Base-by-base conservation (phyloP, 2,113 vertebrate genomes). In the Chloropsis hardwickii region DNA sequence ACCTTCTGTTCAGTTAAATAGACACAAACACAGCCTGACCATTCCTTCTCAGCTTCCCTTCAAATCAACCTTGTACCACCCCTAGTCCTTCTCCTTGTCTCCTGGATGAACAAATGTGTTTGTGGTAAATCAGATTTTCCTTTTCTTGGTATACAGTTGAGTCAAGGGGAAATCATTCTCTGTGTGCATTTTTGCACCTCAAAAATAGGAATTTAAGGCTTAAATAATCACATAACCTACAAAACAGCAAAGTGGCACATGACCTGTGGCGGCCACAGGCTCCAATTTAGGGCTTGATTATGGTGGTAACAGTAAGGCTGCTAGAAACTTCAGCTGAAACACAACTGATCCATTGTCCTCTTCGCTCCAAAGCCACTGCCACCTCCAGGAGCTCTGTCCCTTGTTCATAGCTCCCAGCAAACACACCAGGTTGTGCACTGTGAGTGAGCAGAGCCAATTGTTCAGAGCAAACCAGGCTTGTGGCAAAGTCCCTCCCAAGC, bases 171-270 rank as follows among this genome's bases (percentile, higher is more conserved):
- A 87, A 40, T 40, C 7, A 18, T 50, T 42, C 50, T 39, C 71
- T 24, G 50, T 29, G 48, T 71, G 91, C 44, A 51, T 64, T 56
- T 84, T 53, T 71, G 47, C 51, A 56, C 35, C 40, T 64, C 8
- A 2, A 45, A 44, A 78, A 65, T 39, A n/a, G 7, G 22, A 66
- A 15, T 60, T 83, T 54, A 73, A 83, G 24, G 54, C 42, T 84
- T 70, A 73, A 80, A 69, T 39, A 71, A 64, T 40, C 31, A 37
- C 17, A 64, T 28, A 58, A 9, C 37, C 60, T 78, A n/a, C 65
- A 33, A 66, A 81, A 58, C 1, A 3, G 45, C 35, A 0, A 28
- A 51, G 20, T 11, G 56, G 8, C 3, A 0, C 24, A 6, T 3
- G 33, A 65, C 14, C 48, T 77, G 7, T 3, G 1, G 54, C 5